Percentiles rank a stretch among this genome's conserved stretches.
Evolutionary conservation across 2,113 vertebrate species (phyloP).

Genomic region (human (Homo sapiens)): GRCh38 chr3:77610001-77610500

Average conservation of each 20-base stretch:
- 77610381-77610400: neutral
- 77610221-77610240: neutral
- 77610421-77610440: neutral
- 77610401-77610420: neutral
- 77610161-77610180: neutral
- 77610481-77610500: neutral
- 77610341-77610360: neutral
- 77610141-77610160: neutral
- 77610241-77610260: slow-evolving; percentile 2
- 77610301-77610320: neutral
- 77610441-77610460: neutral
- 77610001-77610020: slow-evolving; percentile 46
- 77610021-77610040: slow-evolving; percentile 6
- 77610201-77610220: neutral
- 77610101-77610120: neutral
- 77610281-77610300: neutral
- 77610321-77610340: neutral
- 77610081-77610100: neutral
- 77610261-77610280: neutral
- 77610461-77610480: neutral
- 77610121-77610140: neutral
- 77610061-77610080: neutral
- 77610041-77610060: neutral
- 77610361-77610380: too few species aligned
- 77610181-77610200: neutral